Evolutionary conservation across 2,888 invertebrate species (phyloP).

Genomic region (Allophyes oxyacanthae): DNA sequence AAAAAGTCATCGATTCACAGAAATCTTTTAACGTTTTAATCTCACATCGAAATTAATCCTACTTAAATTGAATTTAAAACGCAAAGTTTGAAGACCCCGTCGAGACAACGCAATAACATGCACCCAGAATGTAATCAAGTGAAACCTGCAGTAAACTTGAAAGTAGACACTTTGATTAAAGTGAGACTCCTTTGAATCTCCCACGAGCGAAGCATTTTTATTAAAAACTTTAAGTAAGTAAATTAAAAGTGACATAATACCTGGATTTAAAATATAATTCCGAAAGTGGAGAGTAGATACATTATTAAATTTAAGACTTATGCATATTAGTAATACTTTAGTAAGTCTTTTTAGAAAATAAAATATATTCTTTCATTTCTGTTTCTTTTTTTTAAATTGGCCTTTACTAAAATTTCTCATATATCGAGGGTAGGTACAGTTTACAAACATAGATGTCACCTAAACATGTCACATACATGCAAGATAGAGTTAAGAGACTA

Average conservation of each 20-base stretch:
- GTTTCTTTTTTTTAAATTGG: too few species aligned
- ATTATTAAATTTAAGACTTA: too few species aligned
- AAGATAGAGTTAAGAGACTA: too few species aligned
- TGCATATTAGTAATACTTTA: too few species aligned
- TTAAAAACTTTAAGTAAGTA: slow-evolving; percentile 32
- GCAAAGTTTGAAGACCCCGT: slow-evolving; percentile 22
- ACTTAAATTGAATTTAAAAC: slow-evolving; percentile 5
- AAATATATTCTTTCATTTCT: too few species aligned
- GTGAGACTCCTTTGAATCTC: slow-evolving; percentile 21
- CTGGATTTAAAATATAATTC: neutral
- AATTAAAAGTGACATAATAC: slow-evolving; percentile 20
- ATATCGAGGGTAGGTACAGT: too few species aligned
- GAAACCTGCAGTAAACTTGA: slow-evolving; percentile 32
- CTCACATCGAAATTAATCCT: neutral
- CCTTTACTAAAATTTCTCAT: too few species aligned
- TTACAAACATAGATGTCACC: too few species aligned
- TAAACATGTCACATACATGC: too few species aligned
- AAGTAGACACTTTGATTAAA: slow-evolving; percentile 39
- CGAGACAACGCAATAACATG: slow-evolving; percentile 26
- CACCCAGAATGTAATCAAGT: slow-evolving; percentile 31
- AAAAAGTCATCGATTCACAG: too few species aligned
- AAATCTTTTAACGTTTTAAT: neutral
- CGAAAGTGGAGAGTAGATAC: too few species aligned
- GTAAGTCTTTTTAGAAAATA: too few species aligned
- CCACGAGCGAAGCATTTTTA: slow-evolving; percentile 13